These are phyloP conservation scores for Sesamia inferens DNA, from an alignment of 2,888 invertebrate genomes.

Conservation along the genomic window DNA sequence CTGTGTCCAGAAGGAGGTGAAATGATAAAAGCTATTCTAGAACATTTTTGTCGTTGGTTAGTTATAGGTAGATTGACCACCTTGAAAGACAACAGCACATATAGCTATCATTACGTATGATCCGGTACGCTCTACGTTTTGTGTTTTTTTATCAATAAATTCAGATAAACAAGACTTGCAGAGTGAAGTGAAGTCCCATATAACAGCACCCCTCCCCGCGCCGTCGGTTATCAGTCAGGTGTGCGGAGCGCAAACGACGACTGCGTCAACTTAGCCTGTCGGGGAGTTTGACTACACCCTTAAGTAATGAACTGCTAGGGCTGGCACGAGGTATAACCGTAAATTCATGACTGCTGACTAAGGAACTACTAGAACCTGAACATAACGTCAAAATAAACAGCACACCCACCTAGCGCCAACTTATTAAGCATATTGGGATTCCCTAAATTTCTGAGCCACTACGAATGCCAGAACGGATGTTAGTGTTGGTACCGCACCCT, in stretches of 20 bases:
- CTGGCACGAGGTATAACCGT: neutral
- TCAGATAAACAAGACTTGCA: constrained; percentile 11
- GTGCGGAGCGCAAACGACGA: constrained; percentile 29
- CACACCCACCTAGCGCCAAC: neutral
- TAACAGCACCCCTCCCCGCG: constrained; percentile 11
- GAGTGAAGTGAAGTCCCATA: neutral
- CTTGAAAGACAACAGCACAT: neutral
- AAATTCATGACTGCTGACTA: neutral
- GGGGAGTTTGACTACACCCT: constrained; percentile 41
- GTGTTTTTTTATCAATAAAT: constrained; percentile 1
- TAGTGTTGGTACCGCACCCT: neutral
- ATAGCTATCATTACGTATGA: neutral
- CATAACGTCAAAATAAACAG: neutral
- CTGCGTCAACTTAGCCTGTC: constrained; percentile 43
- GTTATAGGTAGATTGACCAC: neutral
- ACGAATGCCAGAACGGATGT: neutral
- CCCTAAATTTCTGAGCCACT: neutral
- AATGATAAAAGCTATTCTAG: neutral
- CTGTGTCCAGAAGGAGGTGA: no score
- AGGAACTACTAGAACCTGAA: neutral
- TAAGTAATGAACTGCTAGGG: constrained; percentile 58
- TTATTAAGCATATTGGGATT: neutral
- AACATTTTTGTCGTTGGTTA: neutral
- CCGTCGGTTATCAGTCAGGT: constrained; percentile 37
- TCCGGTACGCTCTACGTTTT: neutral